Base-by-base conservation (phyloP, 2,888 invertebrate species). In the Leptothorax acervorum region DNA sequence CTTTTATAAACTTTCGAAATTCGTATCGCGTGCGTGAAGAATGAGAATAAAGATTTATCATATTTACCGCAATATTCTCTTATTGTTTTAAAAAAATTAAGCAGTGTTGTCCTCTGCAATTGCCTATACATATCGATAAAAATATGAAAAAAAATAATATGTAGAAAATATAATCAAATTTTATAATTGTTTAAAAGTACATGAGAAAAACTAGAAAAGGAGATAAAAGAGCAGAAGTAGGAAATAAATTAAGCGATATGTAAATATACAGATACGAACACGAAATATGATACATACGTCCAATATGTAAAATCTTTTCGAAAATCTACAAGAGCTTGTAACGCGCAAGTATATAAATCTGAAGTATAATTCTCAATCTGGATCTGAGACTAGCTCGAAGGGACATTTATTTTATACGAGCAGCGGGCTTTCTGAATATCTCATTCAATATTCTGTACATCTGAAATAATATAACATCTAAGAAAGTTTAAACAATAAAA, bases 331-430 rank as follows among this genome's bases (percentile, higher is more conserved):
- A 51, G 62, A 63, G 35, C 0, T 75, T 51, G 62, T 63, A 15
- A 51, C 48, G n/a, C 57, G 45, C 74, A 48, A 74, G 45, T 35
- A 39, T 35, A 35, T 75, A 62, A 75, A 75, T 75, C 35, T 63
- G 18, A 74, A 74, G 18, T 4, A 5, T 15, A 18, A 63, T 39
- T 31, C 60, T 60, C 3, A n/a, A 12, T 35, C 11, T 39, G 9
- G 18, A 39, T 55, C 42, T 73, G 9, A 57, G 28, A 45, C 23
- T 23, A 1, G 31, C 4, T 35, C 0, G 6, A 51, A 35, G 28
- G 11, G 9, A 57, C 15, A 45, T 63, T 51, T 63, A 55, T 63
- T 48, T 48, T 15, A 15, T 39, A 62, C 15, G 9, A n/a, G 2
- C 15, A 31, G 2, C 2, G 31, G 11, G 11, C 0, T 51, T 48